Percentiles rank a stretch among this genome's conserved stretches.
phyloP scores from a whole-genome alignment of 2,113 vertebrate genomes.

The Melanocharis versteri region DNA sequence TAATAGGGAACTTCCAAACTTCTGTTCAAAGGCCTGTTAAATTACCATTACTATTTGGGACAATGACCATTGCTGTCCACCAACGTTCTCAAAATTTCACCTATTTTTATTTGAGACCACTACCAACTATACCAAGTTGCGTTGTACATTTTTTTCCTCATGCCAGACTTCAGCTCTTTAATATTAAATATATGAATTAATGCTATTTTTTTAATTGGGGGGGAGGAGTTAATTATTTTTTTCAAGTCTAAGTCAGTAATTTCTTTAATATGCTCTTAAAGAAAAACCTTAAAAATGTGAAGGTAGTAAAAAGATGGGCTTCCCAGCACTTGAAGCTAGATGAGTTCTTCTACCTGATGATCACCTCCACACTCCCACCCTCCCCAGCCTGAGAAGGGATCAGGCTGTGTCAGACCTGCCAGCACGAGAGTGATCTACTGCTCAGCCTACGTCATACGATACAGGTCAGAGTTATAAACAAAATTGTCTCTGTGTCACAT shows the following conservation, averaged over 20 bases:
- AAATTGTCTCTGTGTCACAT: constrained; percentile 26
- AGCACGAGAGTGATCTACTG: neutral
- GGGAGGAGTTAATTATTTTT: neutral
- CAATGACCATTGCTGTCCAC: neutral
- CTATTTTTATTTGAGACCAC: neutral
- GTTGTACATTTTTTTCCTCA: neutral
- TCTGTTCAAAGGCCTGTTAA: neutral
- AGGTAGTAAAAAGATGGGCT: neutral
- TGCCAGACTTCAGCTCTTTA: neutral
- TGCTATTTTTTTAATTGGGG: neutral
- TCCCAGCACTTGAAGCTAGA: neutral
- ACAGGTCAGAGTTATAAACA: constrained; percentile 47
- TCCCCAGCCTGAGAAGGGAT: neutral
- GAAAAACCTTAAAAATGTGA: neutral
- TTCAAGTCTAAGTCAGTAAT: neutral
- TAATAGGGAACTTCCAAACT: neutral
- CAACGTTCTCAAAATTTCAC: neutral
- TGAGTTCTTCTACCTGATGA: neutral
- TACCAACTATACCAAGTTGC: neutral
- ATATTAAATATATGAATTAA: neutral
- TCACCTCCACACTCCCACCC: neutral
- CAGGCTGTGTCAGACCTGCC: neutral
- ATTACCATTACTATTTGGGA: neutral
- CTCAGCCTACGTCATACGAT: neutral
- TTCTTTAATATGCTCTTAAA: neutral